phyloP scores from a whole-genome alignment of 2,888 invertebrate genomes.

The Protonemura montana region DNA sequence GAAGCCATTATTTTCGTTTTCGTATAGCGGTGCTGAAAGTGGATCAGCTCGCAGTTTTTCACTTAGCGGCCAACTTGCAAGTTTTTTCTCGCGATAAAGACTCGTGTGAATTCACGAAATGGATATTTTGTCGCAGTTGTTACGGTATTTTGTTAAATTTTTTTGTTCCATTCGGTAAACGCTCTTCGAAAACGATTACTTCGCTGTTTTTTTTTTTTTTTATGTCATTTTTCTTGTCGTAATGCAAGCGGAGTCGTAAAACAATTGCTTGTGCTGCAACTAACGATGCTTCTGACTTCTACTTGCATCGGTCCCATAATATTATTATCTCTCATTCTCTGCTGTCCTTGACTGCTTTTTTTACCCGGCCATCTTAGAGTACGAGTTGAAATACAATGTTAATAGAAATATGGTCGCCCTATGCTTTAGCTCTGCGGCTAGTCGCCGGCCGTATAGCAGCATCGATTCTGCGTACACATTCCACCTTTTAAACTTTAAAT shows the following conservation, averaged over 20 bases:
- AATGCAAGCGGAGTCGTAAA: neutral
- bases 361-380: slow-evolving; percentile 1
- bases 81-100: neutral
- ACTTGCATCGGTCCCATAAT: neutral
- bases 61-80: no score
- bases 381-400: neutral
- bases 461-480: neutral
- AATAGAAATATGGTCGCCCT: slow-evolving; percentile 7
- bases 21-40: neutral
- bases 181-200: no score
- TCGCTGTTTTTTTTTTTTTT: no score
- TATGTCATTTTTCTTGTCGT: neutral
- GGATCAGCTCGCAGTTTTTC: neutral
- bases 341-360: neutral
- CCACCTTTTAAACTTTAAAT: neutral
- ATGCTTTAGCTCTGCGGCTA: neutral
- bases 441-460: neutral
- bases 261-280: neutral
- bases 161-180: neutral
- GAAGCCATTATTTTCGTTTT: neutral
- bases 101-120: neutral
- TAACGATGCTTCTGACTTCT: neutral
- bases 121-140: neutral
- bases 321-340: neutral
- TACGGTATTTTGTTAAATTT: neutral